Evolutionary conservation across 2,797 vertebrate genomes (phyloP).

Genomic region (Microcaecilia unicolor): DNA sequence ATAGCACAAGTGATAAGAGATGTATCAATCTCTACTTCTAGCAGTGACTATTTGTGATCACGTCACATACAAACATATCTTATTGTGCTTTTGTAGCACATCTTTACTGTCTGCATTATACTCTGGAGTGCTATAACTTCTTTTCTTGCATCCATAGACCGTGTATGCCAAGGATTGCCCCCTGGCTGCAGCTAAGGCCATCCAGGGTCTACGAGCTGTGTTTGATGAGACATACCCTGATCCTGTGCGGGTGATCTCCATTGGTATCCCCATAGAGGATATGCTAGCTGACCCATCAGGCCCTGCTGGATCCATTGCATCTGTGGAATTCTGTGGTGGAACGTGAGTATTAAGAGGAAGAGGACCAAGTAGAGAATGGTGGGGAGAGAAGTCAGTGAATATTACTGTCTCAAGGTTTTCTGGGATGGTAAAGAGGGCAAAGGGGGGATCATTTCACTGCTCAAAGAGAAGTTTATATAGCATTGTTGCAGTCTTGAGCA

Average conservation of each 20-base stretch:
- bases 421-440: no score
- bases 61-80: no score
- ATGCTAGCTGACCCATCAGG: conserved; percentile 81
- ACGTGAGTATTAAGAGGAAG: conserved; percentile 84
- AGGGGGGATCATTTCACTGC: no score
- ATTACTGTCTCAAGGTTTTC: no score
- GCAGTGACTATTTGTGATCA: no score
- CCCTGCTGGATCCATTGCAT: conserved; percentile 75
- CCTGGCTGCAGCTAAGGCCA: conserved; percentile 84
- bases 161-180: conserved; percentile 81
- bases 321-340: conserved; percentile 92
- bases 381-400: no score
- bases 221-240: conserved; percentile 97
- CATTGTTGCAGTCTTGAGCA: no score
- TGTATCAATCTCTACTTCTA: no score
- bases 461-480: no score
- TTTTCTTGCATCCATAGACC: conserved; percentile 39
- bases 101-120: not conserved
- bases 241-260: conserved; percentile 88
- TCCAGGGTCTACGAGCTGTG: conserved; percentile 90
- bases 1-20: no score
- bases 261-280: conserved; percentile 79
- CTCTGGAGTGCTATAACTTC: not conserved
- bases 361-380: fast-evolving
- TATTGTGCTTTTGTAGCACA: no score